Conservation (phyloP, 2,888 invertebrate species). For the Heliconius ethilla region DNA sequence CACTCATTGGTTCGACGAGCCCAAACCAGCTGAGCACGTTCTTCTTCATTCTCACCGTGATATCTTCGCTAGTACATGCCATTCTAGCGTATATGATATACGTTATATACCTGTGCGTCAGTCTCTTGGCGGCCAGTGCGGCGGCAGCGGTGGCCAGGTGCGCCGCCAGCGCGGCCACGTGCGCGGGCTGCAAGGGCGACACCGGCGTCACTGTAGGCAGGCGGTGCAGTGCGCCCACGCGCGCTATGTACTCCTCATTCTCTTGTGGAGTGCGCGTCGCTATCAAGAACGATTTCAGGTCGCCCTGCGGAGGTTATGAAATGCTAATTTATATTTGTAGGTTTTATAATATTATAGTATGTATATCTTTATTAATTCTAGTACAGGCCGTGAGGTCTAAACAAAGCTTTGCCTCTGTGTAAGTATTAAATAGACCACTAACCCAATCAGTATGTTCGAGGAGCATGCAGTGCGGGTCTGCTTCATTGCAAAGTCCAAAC, state of each 20-base stretch:
- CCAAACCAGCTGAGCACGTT: no score
- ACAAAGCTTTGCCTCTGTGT: no score
- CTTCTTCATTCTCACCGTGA: no score
- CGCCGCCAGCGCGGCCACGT: slow-evolving; percentile 85
- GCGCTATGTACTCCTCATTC: slow-evolving; percentile 56
- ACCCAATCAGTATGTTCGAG: slow-evolving; percentile 97
- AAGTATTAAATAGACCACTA: slow-evolving; percentile 48
- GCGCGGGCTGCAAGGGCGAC: slow-evolving; percentile 84
- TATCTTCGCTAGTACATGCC: not conserved
- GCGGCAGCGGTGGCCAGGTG: slow-evolving; percentile 89
- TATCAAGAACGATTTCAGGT: slow-evolving; percentile 93
- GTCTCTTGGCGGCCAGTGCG: slow-evolving; percentile 71
- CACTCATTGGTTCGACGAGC: no score
- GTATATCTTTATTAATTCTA: no score
- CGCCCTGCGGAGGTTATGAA: slow-evolving; percentile 83
- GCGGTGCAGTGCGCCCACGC: slow-evolving; percentile 54
- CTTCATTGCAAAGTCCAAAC: slow-evolving; percentile 90
- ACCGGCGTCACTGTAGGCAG: slow-evolving; percentile 77
- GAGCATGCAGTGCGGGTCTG: slow-evolving; percentile 93
- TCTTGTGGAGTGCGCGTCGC: slow-evolving; percentile 82
- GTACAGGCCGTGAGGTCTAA: no score
- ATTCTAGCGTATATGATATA: not conserved
- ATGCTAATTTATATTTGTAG: no score
- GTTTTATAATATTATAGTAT: no score
- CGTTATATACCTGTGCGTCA: slow-evolving; percentile 86